Conservation (phyloP, 2,797 vertebrate genomes). For the Hoplostethus mediterraneus region DNA sequence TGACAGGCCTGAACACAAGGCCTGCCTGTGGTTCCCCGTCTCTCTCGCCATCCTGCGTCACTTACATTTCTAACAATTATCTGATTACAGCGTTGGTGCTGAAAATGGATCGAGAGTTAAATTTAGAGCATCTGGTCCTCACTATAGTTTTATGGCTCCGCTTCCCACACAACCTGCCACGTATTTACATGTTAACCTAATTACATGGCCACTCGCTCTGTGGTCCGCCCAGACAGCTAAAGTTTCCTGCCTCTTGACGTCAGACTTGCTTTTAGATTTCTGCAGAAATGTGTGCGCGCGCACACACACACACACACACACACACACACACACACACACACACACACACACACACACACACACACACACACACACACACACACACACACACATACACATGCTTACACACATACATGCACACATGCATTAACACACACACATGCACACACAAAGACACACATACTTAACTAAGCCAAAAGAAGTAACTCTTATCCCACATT, state of each 20-base stretch:
- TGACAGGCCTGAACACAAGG: slow-evolving; percentile 42
- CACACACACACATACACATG: not conserved
- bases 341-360: not conserved
- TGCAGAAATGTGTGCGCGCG: slow-evolving; percentile 43
- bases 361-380: slow-evolving; percentile 23
- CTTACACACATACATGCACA: not conserved
- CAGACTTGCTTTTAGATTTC: slow-evolving; percentile 74
- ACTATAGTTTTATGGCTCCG: slow-evolving; percentile 78
- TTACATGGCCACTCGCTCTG: slow-evolving; percentile 82
- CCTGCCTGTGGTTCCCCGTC: slow-evolving; percentile 56
- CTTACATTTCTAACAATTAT: slow-evolving; percentile 81
- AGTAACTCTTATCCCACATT: slow-evolving; percentile 42
- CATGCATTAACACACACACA: not conserved
- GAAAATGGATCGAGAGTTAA: slow-evolving; percentile 80
- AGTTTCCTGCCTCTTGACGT: slow-evolving; percentile 86
- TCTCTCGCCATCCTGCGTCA: slow-evolving; percentile 67
- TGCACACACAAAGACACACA: slow-evolving; percentile 23
- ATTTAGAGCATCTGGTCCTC: slow-evolving; percentile 84
- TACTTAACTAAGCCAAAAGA: slow-evolving; percentile 40
- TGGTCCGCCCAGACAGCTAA: slow-evolving; percentile 79
- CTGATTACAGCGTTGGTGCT: slow-evolving; percentile 77
- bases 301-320: not conserved
- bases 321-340: not conserved
- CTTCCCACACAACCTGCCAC: slow-evolving; percentile 82
- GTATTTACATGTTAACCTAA: slow-evolving; percentile 86